phyloP scores from a whole-genome alignment of 2,113 vertebrate species.

The Silurus meridionalis region DNA sequence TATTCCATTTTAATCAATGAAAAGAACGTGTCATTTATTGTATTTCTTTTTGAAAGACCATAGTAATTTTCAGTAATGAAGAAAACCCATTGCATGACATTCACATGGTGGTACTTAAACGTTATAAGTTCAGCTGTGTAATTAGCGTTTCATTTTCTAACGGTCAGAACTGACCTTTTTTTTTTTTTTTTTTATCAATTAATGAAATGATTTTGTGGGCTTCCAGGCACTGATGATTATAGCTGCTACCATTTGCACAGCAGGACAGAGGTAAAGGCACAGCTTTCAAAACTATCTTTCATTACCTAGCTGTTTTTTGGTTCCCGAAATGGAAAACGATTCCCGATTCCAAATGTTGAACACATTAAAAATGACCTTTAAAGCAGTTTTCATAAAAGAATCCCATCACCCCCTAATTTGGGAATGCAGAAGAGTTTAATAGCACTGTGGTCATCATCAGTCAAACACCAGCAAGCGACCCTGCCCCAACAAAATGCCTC shows the following conservation, averaged over 20 bases:
- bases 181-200: not conserved
- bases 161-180: conserved; percentile 17
- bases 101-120: not conserved
- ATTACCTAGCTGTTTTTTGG: not conserved
- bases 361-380: conserved; percentile 11
- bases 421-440: not conserved
- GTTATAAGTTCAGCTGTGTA: not conserved
- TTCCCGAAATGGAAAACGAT: not conserved
- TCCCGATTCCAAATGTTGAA: conserved; percentile 6
- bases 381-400: not conserved
- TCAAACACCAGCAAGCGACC: not conserved
- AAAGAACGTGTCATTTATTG: not conserved
- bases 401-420: not conserved
- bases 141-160: conserved; percentile 16
- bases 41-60: not conserved
- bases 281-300: not conserved
- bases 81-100: conserved; percentile 9
- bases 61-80: not conserved
- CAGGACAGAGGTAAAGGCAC: not conserved
- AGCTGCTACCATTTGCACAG: conserved; percentile 1
- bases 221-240: conserved; percentile 10
- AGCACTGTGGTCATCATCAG: not conserved
- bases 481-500: conserved; percentile 41
- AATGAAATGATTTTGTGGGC: conserved; percentile 12
- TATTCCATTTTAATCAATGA: not conserved